Conservation (phyloP, 2,888 invertebrate genomes). For the Caenorhabditis auriculariae region DNA sequence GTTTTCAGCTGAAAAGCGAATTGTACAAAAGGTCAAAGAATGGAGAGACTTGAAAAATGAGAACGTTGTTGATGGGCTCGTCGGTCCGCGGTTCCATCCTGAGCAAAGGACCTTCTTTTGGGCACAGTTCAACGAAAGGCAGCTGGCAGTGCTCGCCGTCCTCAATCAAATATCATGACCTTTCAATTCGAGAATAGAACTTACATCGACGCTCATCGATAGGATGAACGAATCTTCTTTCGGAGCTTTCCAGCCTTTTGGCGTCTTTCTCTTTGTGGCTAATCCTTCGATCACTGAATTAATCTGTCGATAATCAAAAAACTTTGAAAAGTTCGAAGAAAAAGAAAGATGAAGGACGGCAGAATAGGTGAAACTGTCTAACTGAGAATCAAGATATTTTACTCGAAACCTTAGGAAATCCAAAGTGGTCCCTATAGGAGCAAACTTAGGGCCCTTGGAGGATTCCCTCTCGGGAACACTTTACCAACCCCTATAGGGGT, state of each 20-base stretch:
- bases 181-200: no score
- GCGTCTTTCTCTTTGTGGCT: slow-evolving; percentile 40
- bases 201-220: neutral
- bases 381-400: no score
- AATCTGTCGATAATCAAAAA: neutral
- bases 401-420: no score
- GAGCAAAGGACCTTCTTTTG: neutral
- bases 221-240: no score
- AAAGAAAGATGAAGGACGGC: neutral
- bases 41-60: slow-evolving; percentile 1
- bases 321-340: neutral
- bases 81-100: slow-evolving; percentile 2
- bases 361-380: no score
- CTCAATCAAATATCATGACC: no score
- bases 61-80: neutral
- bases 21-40: neutral
- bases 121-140: neutral
- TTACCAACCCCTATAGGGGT: no score
- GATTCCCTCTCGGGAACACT: no score
- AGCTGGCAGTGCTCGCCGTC: neutral
- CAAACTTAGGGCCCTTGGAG: no score
- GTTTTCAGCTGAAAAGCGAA: slow-evolving; percentile 6
- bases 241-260: no score
- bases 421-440: no score
- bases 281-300: slow-evolving; percentile 41